Evolutionary conservation across 2,113 vertebrate species (phyloP), one percentile per base, ranked within the genome.

Genomic region (Corythaixoides concolor): DNA sequence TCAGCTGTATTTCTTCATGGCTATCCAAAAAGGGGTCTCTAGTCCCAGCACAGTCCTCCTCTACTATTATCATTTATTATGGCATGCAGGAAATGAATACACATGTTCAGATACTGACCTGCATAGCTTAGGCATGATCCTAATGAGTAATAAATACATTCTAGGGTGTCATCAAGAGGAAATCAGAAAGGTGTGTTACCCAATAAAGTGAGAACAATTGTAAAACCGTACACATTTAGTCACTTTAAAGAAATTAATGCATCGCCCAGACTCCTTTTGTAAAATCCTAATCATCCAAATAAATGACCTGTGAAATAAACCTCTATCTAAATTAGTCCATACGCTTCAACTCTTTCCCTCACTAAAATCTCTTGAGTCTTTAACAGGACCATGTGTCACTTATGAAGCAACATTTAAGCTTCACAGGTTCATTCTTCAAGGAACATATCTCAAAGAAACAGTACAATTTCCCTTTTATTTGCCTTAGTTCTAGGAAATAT

Each of bases 241-340:
- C 79, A 80, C 80, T 84, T 89, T 55, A 72, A 96, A 90, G 76
- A 96, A 93, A 96, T 64, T 27, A 80, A 83, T 78, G 26, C 41
- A 68, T 90, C 95, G 93, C 76, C 73, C 13, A 73, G 59, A 90
- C 52, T 89, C 58, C 50, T 75, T 81, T 80, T 90, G 24, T 80
- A 92, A 89, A 95, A 75, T 84, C 87, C 67, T 82, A 95, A 75
- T 95, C 88, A 94, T 87, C 76, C 84, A 93, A 92, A 94, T 91
- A 97, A 95, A 96, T 90, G 70, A 92, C 49, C 82, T 85, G 82
- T 96, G 89, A 97, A 97, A 97, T 96, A 94, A 96, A 88, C 35
- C 37, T 96, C 69, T 62, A 58, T 43, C 88, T 94, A 95, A 96
- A 96, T 87, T 87, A 83, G 88, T 74, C 94, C 35, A 72, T 87